A percentile compares a stretch with the other conserved stretches of the same genome.
These are phyloP conservation scores for Maccullochella peelii DNA, from an alignment of 2,113 vertebrate species.

Conservation along the genomic window DNA sequence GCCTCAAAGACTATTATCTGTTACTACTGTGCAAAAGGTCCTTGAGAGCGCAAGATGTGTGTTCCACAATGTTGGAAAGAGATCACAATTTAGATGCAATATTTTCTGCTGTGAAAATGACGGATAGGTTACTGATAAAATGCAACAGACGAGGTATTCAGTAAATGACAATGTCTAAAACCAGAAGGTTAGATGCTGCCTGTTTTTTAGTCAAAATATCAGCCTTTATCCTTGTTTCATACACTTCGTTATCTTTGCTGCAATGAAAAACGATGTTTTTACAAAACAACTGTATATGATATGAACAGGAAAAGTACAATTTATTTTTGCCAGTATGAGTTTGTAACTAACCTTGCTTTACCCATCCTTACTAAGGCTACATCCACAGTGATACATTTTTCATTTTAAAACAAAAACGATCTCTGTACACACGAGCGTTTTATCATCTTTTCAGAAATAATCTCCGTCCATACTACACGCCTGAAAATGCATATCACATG, in stretches of 20 bases:
- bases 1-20: conserved; percentile 75
- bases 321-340: not conserved
- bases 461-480: too few relatives aligned
- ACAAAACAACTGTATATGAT: not conserved
- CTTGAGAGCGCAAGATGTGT: conserved; percentile 53
- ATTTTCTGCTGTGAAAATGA: conserved; percentile 57
- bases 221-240: not conserved
- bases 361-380: not conserved
- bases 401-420: too few relatives aligned
- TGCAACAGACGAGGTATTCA: conserved; percentile 19
- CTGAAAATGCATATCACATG: too few relatives aligned
- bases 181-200: not conserved
- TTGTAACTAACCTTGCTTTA: not conserved
- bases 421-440: too few relatives aligned
- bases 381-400: too few relatives aligned
- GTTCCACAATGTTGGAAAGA: conserved; percentile 60
- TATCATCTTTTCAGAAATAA: too few relatives aligned
- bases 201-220: conserved; percentile 1
- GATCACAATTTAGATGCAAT: conserved; percentile 80
- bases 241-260: not conserved
- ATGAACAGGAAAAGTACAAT: not conserved
- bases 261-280: conserved; percentile 1
- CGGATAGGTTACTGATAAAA: conserved; percentile 51
- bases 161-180: conserved; percentile 37
- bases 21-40: conserved; percentile 68